A percentile compares a stretch with the other conserved stretches of the same genome.
Evolutionary conservation across 2,888 invertebrate genomes (phyloP).

Genomic region (Tenthredo mesomela): DNA sequence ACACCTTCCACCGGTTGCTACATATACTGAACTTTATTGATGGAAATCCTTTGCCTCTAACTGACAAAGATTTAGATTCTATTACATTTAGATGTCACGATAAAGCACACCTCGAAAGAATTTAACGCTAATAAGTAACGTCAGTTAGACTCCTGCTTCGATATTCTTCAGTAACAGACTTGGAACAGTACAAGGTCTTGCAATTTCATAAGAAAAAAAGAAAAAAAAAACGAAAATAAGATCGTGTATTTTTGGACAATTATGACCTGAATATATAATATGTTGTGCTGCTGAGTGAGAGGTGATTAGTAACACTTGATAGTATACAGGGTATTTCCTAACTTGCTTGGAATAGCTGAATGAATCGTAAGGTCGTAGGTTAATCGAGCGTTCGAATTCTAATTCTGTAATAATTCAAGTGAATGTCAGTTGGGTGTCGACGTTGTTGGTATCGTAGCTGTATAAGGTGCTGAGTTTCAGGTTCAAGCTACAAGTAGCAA

Average conservation of each 20-base stretch:
- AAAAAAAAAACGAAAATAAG: background rate
- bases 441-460: background rate
- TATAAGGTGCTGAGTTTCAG: background rate
- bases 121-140: background rate
- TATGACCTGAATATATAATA: background rate
- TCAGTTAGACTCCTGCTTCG: background rate
- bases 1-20: background rate
- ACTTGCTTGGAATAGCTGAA: background rate
- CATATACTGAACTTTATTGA: background rate
- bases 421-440: background rate
- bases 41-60: background rate
- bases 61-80: background rate
- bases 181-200: background rate
- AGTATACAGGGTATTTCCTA: background rate
- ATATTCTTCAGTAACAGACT: background rate
- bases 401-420: conserved; percentile 21
- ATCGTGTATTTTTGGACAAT: too few relatives aligned
- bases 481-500: background rate
- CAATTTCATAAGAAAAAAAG: background rate
- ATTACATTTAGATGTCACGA: background rate
- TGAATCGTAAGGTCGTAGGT: background rate
- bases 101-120: background rate
- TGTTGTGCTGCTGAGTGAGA: background rate
- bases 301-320: conserved; percentile 1
- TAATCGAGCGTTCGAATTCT: conserved; percentile 20